Base-by-base conservation (phyloP, 2,797 vertebrate genomes). In the Alca torda region DNA sequence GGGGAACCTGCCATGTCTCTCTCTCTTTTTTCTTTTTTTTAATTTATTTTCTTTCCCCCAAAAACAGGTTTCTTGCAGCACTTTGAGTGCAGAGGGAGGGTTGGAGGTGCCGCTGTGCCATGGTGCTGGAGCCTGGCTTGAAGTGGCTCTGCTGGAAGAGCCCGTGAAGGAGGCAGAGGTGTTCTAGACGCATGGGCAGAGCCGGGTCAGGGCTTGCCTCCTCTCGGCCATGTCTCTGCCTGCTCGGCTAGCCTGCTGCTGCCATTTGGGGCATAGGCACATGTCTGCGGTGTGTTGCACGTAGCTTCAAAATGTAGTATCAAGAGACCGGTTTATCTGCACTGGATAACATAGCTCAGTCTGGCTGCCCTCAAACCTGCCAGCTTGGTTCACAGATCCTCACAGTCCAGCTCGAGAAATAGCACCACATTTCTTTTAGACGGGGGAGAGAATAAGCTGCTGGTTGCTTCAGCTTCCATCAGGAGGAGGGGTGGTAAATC, bases 141-240 rank as follows among this genome's bases (percentile, higher is more conserved):
- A n/a, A 25, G 50, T 5, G 76, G 56, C 74, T 84, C 74, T 8
- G 11, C 60, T 82, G 43, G 7, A 37, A n/a, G 50, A 74, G 15
- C n/a, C 35, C 1, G 7, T 53, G 18, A 1, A n/a, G 45, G 51
- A 43, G 31, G 13, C 16, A 3, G 0, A 1, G 37, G 31, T 7
- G 54, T 2, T 15, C 37, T 37, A 20, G 83, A 70, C 63, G 72
- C 46, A 25, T 0, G 1, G 64, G 57, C 61, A 87, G 84, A 28
- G 4, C 21, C 2, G 1, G 60, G 6, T 1, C 45, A 45, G 63
- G 43, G 30, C 67, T 94, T 33, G 45, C 24, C 51, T 39, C 35
- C 30, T 35, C 26, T 16, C 35, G 56, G 78, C 74, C 1, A 4
- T 26, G 31, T 4, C 20, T 45, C 56, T 41, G 68, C 64, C 59